Evolutionary conservation across 2,888 invertebrate species (phyloP), one percentile per base, ranked within the genome.

Genomic region (Chloromyia formosa): DNA sequence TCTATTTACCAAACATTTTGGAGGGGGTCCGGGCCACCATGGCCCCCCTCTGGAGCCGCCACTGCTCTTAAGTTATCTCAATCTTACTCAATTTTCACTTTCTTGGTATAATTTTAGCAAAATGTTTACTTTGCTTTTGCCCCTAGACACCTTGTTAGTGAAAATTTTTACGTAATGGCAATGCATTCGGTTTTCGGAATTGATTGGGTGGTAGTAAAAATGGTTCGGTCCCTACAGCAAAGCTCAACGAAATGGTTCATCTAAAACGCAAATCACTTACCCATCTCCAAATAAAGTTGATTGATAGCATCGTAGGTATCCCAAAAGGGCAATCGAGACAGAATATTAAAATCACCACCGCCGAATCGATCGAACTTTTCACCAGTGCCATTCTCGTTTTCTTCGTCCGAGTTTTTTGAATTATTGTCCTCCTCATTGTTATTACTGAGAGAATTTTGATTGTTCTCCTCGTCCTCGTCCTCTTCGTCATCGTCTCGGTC

Each of bases 281-380:
- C 91, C 83, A 92, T 87, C 87, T 92, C 94, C 86, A 95, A 88
- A 85, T 95, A 95, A 74, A 94, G 90, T 84, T 95, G 95, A 87
- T 95, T 95, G 84, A 95, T 94, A 78, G 94, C 92, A 85, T 95
- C 95, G 85, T 94, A 95, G 27, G 94, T 92, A 84, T 95, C 95
- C 95, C 95, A 95, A 83, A 93, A 94, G 54, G 94, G 93, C 68
- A 91, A 88, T 40, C 87, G 88, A 14, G 20, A 18, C 12, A 16
- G 71, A 40, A 20, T 71, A 61, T 87, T 66, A 45, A 75, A 74
- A 56, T 61, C 74, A 23, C 75, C 76, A 74, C 81, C 81, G 42
- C 78, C 78, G 53, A 73, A 73, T 53, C 77, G 73, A 64, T 58
- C 75, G 56, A 14, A 64, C 62, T 74, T 77, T 0, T 75, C 74